Base-by-base conservation (phyloP, 2,888 invertebrate genomes). In the Euplexia lucipara region DNA sequence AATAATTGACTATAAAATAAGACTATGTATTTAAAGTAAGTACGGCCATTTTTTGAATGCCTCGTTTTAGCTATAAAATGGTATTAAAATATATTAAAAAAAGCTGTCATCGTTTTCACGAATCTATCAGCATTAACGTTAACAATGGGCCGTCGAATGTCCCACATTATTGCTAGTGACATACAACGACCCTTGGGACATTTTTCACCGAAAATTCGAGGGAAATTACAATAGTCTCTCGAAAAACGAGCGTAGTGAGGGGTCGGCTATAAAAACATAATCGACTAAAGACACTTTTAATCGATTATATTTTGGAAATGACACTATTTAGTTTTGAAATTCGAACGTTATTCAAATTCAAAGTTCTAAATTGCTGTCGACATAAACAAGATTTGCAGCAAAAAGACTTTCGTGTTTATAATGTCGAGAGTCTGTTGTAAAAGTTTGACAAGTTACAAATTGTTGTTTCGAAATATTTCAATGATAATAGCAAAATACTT, bases 201-300 rank as follows among this genome's bases (percentile, higher is more conserved):
- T 80, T 70, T 72, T 80, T 78, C 65, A 74, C 64, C 61, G 70
- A 67, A 81, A 76, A 75, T 77, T 71, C 70, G 74, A 62, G 53
- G 26, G 47, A 70, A 81, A 83, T 83, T 83, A 83, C 70, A 75
- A 79, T 77, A 83, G 68, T 78, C 68, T 70, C 66, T 69, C 49
- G 44, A 59, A 65, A 66, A 68, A 52, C 49, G 35, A 18, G 22
- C 10, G 22, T 76, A 76, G 75, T 74, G 79, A 42, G 39, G 64
- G 52, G 62, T 32, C 6, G 20, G 4, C n/a, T n/a, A 26, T 26
- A 26, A 3, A 18, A 6, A 9, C 8, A 37, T 41, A 48, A 16
- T 69, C 63, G 63, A 71, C 41, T 49, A 37, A 52, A 42, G n/a
- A 16, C 10, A 37, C 18, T 48, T 20, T 30, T 9, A 20, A 59